phyloP scores from a whole-genome alignment of 2,797 vertebrate genomes.

The Hydrophis major region DNA sequence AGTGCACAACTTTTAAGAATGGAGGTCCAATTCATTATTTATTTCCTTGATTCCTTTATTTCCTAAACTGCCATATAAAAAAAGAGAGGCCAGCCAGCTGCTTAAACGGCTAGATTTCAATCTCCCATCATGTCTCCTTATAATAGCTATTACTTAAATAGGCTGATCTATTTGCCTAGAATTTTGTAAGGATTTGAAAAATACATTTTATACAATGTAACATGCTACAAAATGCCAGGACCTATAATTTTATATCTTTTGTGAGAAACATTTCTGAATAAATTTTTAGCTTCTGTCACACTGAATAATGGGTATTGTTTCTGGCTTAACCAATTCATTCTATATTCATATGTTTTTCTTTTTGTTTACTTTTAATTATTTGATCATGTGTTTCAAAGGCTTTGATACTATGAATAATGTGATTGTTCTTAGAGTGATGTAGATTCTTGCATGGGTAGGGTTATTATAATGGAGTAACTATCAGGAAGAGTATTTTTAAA shows the following conservation, averaged over 20 bases:
- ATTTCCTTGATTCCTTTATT: not conserved
- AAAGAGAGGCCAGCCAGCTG: not conserved
- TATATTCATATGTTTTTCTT: not conserved
- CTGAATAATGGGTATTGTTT: not conserved
- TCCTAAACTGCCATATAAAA: not conserved
- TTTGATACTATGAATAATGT: not conserved
- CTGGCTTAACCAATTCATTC: not conserved
- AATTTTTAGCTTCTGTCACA: not conserved
- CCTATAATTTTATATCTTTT: not conserved
- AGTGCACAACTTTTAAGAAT: not conserved
- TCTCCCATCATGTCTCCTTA: not conserved
- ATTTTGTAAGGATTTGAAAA: not conserved
- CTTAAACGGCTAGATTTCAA: not conserved
- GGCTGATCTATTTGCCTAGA: not conserved
- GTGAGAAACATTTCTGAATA: not conserved
- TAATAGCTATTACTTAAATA: not conserved
- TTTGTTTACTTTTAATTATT: not conserved
- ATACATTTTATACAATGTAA: not conserved
- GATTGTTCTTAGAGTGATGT: not conserved
- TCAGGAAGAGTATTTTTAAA: not conserved
- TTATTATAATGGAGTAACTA: not conserved
- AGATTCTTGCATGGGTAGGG: not conserved
- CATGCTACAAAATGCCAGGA: not conserved
- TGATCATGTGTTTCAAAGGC: not conserved
- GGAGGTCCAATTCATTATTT: not conserved